Conservation (phyloP, 2,797 vertebrate species). For the Macropodus opercularis region DNA sequence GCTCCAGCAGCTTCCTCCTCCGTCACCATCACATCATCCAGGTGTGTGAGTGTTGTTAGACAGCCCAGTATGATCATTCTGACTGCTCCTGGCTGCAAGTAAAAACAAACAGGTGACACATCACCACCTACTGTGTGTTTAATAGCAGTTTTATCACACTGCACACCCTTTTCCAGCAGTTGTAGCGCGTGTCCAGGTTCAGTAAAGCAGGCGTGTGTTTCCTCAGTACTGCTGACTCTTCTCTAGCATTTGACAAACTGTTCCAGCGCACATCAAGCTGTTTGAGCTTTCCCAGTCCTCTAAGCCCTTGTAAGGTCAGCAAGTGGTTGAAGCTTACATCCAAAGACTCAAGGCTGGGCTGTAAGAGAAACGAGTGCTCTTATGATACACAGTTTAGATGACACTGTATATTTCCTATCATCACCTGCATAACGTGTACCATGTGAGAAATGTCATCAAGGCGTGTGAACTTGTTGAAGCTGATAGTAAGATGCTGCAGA, state of each 20-base stretch:
- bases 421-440: too few species aligned
- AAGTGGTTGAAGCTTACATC: slow-evolving; percentile 85
- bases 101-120: slow-evolving; percentile 18
- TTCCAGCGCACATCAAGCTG: slow-evolving; percentile 88
- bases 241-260: slow-evolving; percentile 78
- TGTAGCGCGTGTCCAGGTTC: slow-evolving; percentile 81
- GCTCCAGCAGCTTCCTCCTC: slow-evolving; percentile 80
- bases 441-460: slow-evolving; percentile 86
- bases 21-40: slow-evolving; percentile 77
- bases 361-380: slow-evolving; percentile 11
- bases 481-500: slow-evolving; percentile 83
- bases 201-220: slow-evolving; percentile 80
- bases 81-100: slow-evolving; percentile 70
- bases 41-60: slow-evolving; percentile 82
- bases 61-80: slow-evolving; percentile 77
- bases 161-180: slow-evolving; percentile 83
- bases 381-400: not conserved
- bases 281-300: slow-evolving; percentile 78
- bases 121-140: not conserved
- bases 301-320: slow-evolving; percentile 81
- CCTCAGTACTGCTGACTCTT: slow-evolving; percentile 78
- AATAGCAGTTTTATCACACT: slow-evolving; percentile 1
- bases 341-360: slow-evolving; percentile 86
- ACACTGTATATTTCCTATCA: too few species aligned
- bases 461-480: slow-evolving; percentile 85